Evolutionary conservation across 2,888 invertebrate genomes (phyloP).

Genomic region (Lottia gigantea): DNA sequence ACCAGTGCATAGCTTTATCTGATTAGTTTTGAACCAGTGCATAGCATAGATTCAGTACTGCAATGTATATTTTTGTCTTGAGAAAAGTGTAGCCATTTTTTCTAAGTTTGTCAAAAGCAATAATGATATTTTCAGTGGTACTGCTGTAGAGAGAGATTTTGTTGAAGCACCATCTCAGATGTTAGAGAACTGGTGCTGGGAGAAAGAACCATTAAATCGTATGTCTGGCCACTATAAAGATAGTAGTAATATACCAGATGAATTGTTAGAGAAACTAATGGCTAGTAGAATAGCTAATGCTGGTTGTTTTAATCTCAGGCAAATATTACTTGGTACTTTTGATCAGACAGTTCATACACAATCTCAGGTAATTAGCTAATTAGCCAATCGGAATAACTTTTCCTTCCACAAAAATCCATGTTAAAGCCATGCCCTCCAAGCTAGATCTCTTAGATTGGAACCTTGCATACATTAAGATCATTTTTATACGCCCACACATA

Average conservation of each 20-base stretch:
- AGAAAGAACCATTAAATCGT: conserved; percentile 67
- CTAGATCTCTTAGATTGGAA: no score
- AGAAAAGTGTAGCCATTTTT: no score
- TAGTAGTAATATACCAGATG: conserved; percentile 66
- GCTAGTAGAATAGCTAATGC: conserved; percentile 69
- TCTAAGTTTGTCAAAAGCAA: no score
- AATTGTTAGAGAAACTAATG: conserved; percentile 67
- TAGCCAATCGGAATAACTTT: no score
- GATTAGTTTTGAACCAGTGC: no score
- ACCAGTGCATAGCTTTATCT: no score
- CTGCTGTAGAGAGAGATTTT: conserved; percentile 71
- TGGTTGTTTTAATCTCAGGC: conserved; percentile 69
- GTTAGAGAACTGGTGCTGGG: conserved; percentile 73
- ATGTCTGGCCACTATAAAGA: conserved; percentile 70
- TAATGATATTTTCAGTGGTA: conserved; percentile 60
- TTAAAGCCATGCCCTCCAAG: no score
- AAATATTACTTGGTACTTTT: conserved; percentile 70
- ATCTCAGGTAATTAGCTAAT: conserved; percentile 39
- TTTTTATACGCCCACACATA: no score
- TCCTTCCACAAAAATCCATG: no score
- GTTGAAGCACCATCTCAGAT: conserved; percentile 72
- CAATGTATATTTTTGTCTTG: no score
- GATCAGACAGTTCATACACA: conserved; percentile 70
- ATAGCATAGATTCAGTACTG: no score
- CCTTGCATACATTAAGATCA: no score